Base-by-base conservation (phyloP, 2,888 invertebrate species). In the Drosophila mulleri region DNA sequence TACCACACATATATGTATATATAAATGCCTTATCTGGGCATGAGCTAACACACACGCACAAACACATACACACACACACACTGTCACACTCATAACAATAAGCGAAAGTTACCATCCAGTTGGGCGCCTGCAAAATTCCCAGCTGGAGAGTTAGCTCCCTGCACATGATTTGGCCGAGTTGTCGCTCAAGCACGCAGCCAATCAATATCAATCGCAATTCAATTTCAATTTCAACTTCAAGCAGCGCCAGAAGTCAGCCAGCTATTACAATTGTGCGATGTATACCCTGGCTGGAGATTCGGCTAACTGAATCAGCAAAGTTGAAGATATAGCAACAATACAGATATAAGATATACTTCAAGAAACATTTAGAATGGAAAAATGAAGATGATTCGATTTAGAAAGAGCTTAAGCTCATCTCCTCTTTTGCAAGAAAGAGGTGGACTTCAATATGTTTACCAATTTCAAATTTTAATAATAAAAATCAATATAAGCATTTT, bases 141-240 rank as follows among this genome's bases (percentile, higher is more conserved):
- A 71, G 54, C 72, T 70, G 81, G 35, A 54, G 58, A 62, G 39
- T 70, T 54, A 39, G 57, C 67, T 66, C 76, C 57, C 63, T 72
- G 75, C 79, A 78, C 87, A 89, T 75, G 89, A 90, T 89, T 90
- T 83, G 77, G 74, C 73, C 85, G 77, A 89, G 78, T 84, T 88
- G 86, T 89, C 89, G 89, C 75, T 90, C 84, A 88, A 86, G 86
- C 81, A 83, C 84, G 88, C 85, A 90, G 82, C 89, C 91, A 91
- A 91, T 91, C 91, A 91, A 91, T 91, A 91, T 91, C 91, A 91
- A 91, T 91, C 80, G 88, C 86, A 89, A 91, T 91, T 90, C 89
- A 86, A 91, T 91, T 91, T 90, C 89, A 88, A 80, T 87, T 90
- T 83, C 78, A 78, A 75, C 89, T 83, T 75, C 68, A 83, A 80